Conservation (phyloP, 2,113 vertebrate species). For the Zosterops pallidus region DNA sequence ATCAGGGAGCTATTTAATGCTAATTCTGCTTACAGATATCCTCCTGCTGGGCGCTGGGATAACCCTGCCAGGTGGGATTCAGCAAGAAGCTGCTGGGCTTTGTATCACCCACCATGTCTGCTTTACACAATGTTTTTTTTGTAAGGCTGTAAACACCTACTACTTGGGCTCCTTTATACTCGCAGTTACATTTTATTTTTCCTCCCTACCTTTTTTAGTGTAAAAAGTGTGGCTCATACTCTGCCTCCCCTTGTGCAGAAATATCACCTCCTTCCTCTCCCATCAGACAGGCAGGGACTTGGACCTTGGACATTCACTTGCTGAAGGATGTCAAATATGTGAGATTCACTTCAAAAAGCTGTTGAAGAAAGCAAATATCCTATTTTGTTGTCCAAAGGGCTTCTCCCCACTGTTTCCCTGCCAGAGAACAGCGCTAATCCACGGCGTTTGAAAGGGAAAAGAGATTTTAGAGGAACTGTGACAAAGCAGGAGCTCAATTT, state of each 20-base stretch:
- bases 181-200: neutral
- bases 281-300: accelerated
- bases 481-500: neutral
- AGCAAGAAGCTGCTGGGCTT: neutral
- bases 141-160: neutral
- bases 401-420: neutral
- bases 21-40: constrained; percentile 33
- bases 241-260: neutral
- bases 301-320: neutral
- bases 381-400: neutral
- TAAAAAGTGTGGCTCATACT: neutral
- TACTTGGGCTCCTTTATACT: neutral
- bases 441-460: neutral
- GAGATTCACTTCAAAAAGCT: neutral
- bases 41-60: neutral
- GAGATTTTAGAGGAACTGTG: neutral
- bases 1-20: neutral
- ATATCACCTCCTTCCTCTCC: neutral
- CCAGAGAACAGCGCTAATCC: neutral
- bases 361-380: neutral
- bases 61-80: neutral
- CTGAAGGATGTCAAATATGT: neutral
- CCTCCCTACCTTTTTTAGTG: neutral
- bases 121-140: neutral
- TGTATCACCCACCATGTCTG: neutral